These are phyloP conservation scores for Ianthella basta DNA, from an alignment of 37 sponge, comb jelly and placozoan genomes.

Conservation along the genomic window DNA sequence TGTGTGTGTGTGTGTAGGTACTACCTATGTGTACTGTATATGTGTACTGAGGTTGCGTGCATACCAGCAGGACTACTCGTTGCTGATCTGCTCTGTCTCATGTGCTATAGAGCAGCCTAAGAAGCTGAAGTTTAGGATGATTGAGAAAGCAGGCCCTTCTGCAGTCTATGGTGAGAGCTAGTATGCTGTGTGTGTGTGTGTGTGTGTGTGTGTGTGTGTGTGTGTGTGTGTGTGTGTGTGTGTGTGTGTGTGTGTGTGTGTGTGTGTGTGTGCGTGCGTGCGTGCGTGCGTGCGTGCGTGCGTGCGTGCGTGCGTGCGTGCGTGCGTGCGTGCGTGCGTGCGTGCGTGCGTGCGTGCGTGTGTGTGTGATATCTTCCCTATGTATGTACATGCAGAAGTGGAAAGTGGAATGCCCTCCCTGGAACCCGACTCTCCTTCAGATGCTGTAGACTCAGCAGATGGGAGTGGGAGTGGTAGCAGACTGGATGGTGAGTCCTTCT, in stretches of 20 bases:
- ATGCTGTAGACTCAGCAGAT: too few species aligned
- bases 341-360: conserved; percentile 18
- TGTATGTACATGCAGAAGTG: not conserved
- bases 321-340: conserved; percentile 1
- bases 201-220: conserved; percentile 32
- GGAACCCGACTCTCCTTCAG: too few species aligned
- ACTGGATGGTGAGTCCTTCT: too few species aligned
- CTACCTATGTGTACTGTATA: not conserved
- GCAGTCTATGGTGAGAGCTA: too few species aligned
- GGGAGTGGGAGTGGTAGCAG: too few species aligned
- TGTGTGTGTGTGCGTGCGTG: conserved; percentile 21
- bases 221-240: conserved; percentile 34
- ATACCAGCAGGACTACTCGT: too few species aligned
- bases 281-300: conserved; percentile 29
- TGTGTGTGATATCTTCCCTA: not conserved
- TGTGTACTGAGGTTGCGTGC: too few species aligned
- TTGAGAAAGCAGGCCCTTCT: too few species aligned
- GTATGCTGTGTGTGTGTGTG: conserved; percentile 24
- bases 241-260: conserved; percentile 36
- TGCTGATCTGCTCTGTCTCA: too few species aligned
- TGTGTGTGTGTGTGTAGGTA: conserved; percentile 16
- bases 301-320: conserved; percentile 23
- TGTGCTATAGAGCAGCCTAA: too few species aligned
- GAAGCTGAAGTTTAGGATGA: too few species aligned
- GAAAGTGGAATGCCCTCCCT: not conserved